A percentile compares a stretch with the other conserved stretches of the same genome.
Conservation (phyloP, 2,888 invertebrate genomes). For the Schizotus pectinicornis region DNA sequence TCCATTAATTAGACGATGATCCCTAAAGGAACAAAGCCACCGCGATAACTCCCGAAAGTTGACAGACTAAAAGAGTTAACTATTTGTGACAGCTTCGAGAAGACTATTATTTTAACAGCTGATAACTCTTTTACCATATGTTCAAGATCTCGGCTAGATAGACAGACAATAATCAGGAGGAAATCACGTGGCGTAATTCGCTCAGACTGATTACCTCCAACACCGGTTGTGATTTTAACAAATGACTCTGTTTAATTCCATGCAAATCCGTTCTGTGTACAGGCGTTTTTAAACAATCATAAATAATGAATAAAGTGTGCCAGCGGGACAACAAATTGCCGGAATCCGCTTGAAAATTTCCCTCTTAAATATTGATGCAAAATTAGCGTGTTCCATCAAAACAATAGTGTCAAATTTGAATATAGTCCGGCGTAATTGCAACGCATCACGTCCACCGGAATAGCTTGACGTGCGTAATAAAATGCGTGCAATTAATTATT, state of each 20-base stretch:
- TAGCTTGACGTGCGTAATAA: neutral
- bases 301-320: conserved; percentile 40
- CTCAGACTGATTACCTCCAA: conserved; percentile 2
- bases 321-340: conserved; percentile 24
- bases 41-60: no score
- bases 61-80: no score
- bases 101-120: no score
- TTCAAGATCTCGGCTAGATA: neutral
- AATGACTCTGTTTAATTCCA: conserved; percentile 39
- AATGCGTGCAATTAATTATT: conserved; percentile 16
- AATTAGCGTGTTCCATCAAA: neutral
- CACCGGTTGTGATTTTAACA: conserved; percentile 37
- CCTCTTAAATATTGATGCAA: conserved; percentile 8
- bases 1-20: no score
- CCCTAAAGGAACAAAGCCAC: no score
- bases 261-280: conserved; percentile 38
- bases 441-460: neutral
- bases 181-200: conserved; percentile 23
- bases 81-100: no score
- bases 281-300: conserved; percentile 39
- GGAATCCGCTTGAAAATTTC: conserved; percentile 11
- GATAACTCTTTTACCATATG: no score
- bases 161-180: no score
- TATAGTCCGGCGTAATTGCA: neutral
- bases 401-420: neutral